Percentiles rank a stretch among this genome's conserved stretches.
phyloP scores from a whole-genome alignment of 2,797 vertebrate genomes.

The Syngnathus acus region DNA sequence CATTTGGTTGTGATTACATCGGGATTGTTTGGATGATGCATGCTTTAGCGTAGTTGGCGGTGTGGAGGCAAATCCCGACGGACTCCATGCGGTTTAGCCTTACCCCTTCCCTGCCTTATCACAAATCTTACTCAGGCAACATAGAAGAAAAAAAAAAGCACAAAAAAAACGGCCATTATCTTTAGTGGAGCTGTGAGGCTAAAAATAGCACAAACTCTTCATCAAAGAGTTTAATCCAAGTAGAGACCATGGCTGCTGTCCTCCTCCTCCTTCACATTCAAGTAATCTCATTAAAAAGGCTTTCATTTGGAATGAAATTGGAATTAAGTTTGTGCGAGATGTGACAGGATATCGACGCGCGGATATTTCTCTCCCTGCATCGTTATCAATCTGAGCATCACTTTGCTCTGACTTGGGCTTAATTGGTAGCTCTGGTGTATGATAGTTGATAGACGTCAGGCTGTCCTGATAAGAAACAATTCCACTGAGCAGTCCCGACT shows the following conservation, averaged over 20 bases:
- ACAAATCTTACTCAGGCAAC: slow-evolving; percentile 21
- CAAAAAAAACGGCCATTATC: slow-evolving; percentile 19
- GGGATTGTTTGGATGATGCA: slow-evolving; percentile 61
- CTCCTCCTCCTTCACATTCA: slow-evolving; percentile 7
- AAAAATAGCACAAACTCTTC: slow-evolving; percentile 32
- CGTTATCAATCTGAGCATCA: slow-evolving; percentile 27
- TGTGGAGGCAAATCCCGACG: slow-evolving; percentile 32
- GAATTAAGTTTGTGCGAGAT: slow-evolving; percentile 18
- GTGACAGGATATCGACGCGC: slow-evolving; percentile 23
- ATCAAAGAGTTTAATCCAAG: slow-evolving; percentile 17
- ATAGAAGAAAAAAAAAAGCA: slow-evolving; percentile 7
- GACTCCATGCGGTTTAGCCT: slow-evolving; percentile 22
- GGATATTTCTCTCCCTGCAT: slow-evolving; percentile 8
- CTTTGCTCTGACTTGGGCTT: slow-evolving; percentile 24
- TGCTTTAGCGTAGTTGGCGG: slow-evolving; percentile 42
- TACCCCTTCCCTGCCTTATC: slow-evolving; percentile 12
- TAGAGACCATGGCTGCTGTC: neutral
- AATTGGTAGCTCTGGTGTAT: slow-evolving; percentile 25
- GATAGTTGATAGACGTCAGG: slow-evolving; percentile 2
- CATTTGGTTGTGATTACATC: slow-evolving; percentile 62
- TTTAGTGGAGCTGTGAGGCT: slow-evolving; percentile 19
- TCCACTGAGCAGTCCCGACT: slow-evolving; percentile 31
- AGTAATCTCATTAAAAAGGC: slow-evolving; percentile 8
- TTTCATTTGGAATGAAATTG: slow-evolving; percentile 12
- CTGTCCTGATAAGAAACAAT: slow-evolving; percentile 23